phyloP scores from a whole-genome alignment of 2,888 invertebrate species.

The Eledona agricola region DNA sequence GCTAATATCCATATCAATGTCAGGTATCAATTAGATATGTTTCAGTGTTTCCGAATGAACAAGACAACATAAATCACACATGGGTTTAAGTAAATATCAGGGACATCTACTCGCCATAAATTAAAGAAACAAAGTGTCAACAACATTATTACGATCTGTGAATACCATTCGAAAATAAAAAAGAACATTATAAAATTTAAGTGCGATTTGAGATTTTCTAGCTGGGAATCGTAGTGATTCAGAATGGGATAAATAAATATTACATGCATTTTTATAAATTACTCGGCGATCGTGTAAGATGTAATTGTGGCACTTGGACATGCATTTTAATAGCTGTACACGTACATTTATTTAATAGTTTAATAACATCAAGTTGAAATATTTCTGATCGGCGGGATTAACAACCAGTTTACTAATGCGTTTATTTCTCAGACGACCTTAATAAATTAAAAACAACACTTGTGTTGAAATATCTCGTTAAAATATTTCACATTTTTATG shows the following conservation, averaged over 20 bases:
- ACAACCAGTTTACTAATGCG: slow-evolving; percentile 29
- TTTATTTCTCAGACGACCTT: slow-evolving; percentile 25
- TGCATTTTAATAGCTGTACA: slow-evolving; percentile 14
- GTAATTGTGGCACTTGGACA: slow-evolving; percentile 15
- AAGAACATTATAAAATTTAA: no score
- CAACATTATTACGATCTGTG: no score
- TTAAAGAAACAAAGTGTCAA: slow-evolving; percentile 12
- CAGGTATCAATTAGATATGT: slow-evolving; percentile 1
- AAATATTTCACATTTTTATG: slow-evolving; percentile 22
- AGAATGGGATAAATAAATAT: no score
- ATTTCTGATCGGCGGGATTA: slow-evolving; percentile 21
- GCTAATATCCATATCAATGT: slow-evolving; percentile 26
- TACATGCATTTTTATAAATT: no score
- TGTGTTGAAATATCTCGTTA: slow-evolving; percentile 25
- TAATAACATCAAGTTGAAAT: slow-evolving; percentile 20
- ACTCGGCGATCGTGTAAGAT: no score
- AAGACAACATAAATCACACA: slow-evolving; percentile 12
- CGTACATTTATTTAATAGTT: slow-evolving; percentile 22
- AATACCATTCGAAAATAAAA: no score
- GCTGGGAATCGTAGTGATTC: no score
- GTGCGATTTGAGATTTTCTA: no score
- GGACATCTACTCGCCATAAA: slow-evolving; percentile 11
- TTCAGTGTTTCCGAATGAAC: slow-evolving; percentile 4
- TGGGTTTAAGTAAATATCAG: slow-evolving; percentile 23
- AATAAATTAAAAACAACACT: slow-evolving; percentile 26